Evolutionary conservation across 2,113 vertebrate species (phyloP), one percentile per base, ranked within the genome.

Genomic region (Balaenoptera acutorostrata): DNA sequence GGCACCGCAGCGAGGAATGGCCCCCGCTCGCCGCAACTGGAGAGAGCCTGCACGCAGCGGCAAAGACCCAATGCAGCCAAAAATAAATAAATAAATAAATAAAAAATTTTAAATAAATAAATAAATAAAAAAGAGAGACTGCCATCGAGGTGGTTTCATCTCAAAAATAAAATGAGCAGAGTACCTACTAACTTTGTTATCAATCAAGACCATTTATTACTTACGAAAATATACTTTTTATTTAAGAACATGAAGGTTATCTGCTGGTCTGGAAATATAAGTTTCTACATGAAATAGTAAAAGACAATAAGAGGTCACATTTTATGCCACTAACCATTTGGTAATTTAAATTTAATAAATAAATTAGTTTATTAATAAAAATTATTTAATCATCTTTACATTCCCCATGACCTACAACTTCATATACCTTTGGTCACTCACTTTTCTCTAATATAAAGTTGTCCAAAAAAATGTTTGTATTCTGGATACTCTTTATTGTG

Each of bases 321-420:
- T 96, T 97, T 93, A 78, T 92, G 81, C 17, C 49, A 92, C 59
- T 44, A 94, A 84, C 57, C 2, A 20, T 61, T 39, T 72, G 59
- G 61, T 59, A 52, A 96, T 83, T 96, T 78, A 75, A 95, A 95
- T 59, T 92, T 33, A 82, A 64, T 82, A 55, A 71, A 36, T 69
- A 59, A 39, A n/a, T 46, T 59, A 89, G 14, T 55, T 89, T 36
- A 27, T 63, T 61, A 83, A 87, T 33, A 36, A 81, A 57, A 90
- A 75, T 17, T 39, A 82, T 59, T 49, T 66, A 83, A 82, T 78
- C 21, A 59, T 82, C 49, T 89, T 49, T 6, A 44, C 4, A 93
- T 27, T 71, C 12, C 2, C 13, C 4, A 61, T 64, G 23, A 84
- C 39, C 44, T 82, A 61, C 15, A 92, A 69, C 11, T 96, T 81